Conservation (phyloP, 2,113 vertebrate species). For the Crotalus horridus region DNA sequence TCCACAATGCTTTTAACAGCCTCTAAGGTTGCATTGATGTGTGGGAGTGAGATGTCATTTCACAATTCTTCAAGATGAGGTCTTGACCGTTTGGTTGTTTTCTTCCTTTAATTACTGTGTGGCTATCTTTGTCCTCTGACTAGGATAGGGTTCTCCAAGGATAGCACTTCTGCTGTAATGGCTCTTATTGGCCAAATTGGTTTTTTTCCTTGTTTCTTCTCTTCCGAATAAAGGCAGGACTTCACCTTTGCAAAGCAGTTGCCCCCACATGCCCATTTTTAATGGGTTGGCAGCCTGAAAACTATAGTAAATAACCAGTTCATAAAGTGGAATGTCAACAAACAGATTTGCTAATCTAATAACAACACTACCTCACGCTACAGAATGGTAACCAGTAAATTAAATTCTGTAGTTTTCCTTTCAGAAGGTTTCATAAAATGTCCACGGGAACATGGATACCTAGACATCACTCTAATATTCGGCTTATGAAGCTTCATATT, state of each 20-base stretch:
- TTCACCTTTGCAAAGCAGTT: not conserved
- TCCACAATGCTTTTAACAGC: not conserved
- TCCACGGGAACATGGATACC: not conserved
- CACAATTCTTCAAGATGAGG: constrained; percentile 9
- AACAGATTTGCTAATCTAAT: constrained; percentile 5
- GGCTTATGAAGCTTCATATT: not conserved
- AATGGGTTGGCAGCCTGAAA: not conserved
- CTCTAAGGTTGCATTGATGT: not conserved
- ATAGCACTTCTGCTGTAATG: not conserved
- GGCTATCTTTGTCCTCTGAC: not conserved
- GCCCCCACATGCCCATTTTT: not conserved
- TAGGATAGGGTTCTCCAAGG: not conserved
- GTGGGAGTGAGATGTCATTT: not conserved
- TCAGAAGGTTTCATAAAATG: not conserved
- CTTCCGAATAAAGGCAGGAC: not conserved
- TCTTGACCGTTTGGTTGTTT: not conserved
- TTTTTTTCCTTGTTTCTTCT: not conserved
- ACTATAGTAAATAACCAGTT: not conserved
- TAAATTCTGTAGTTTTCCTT: not conserved
- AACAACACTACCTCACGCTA: not conserved
- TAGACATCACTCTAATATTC: not conserved
- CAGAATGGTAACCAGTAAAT: not conserved
- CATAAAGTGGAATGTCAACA: not conserved
- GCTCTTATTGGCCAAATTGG: constrained; percentile 24
- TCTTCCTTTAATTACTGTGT: not conserved